Evolutionary conservation across 2,113 vertebrate genomes (phyloP), one percentile per base, ranked within the genome.

Genomic region (Petrocephalus zakoni): DNA sequence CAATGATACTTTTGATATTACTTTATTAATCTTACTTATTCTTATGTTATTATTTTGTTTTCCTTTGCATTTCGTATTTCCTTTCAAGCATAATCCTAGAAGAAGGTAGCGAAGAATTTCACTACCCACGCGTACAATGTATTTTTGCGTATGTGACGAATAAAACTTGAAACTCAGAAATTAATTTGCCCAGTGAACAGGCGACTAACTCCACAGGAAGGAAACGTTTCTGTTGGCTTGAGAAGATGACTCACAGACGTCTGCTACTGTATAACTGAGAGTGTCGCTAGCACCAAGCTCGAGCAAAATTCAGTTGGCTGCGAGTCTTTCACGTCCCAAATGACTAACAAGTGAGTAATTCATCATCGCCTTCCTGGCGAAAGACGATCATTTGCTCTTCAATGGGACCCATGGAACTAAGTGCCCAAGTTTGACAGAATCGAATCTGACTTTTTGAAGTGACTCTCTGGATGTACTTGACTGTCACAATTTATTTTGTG

Each of bases 401-500:
- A 75, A 86, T 55, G 88, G 34, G 42, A 51, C 86, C 58, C 34
- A 47, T 51, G 88, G 89, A 88, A 87, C 78, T 88, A 87, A 91
- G 84, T 78, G 89, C 84, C 90, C 89, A 82, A 29, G 61, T 47
- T 87, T 91, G 90, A 91, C 90, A 88, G 87, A 91, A 92, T 90
- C 89, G 88, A 87, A 90, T 88, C 88, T 90, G 91, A 90, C 87
- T 90, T 90, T 91, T 86, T 68, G n/a, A 88, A 91, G 82, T 90
- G 47, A 72, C 88, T 91, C 89, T 89, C 90, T 90, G 87, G 82
- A 88, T 91, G 75, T 88, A 90, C 92, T 91, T 92, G 90, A 88
- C 93, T 95, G 93, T 94, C 94, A 93, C 82, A n/a, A 53, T 75
- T 90, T 90, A 91, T 91, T 90, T 88, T 82, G 85, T 58, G 89